Base-by-base conservation (phyloP, 2,797 vertebrate species). In the Leuciscus waleckii region DNA sequence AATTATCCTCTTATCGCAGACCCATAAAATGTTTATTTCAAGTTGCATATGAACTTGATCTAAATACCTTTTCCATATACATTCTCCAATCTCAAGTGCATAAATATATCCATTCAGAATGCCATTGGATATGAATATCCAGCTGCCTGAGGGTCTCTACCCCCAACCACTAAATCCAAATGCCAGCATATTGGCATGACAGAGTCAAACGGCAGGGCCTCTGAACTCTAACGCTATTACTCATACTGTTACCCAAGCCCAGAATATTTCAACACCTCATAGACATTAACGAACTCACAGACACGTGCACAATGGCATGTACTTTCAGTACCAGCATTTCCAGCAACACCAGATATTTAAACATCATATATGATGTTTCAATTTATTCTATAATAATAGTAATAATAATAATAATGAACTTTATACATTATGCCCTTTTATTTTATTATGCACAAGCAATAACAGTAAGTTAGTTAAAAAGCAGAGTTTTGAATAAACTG, bases 241-340 rank as follows among this genome's bases (percentile, higher is more conserved):
- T 89, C 85, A 89, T 61, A 32, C 68, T 81, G 76, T 84, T 79
- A 79, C 68, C 54, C 80, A 82, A 80, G 81, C 76, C 85, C 67
- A 69, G 54, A 84, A 87, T 81, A 63, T 90, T 82, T 89, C 86
- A 83, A 37, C 86, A 87, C 74, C 67, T 87, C 23, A 19, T 23
- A 43, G 35, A 41, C 71, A 87, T 75, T 83, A 74, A 81, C 88
- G 78, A 79, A 39, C 17, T 13, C 21, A 13, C 41, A 35, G n/a
- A 87, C 39, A 86, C 9, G 14, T 82, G 69, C 46, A 80, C 54
- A 14, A 65, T 41, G 26, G 7, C 63, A 85, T 82, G 39, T 54
- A 65, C 32, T 85, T 46, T 56, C 58, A 39, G 37, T 49, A 58
- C 58, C 23, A 67, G 5, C 8, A 23, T 26, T 54, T 54, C 51